Evolutionary conservation across 1,140 invertebrate genomes (phyloP), one percentile per base, ranked within the genome.

Genomic region (Bicyclus anynana): DNA sequence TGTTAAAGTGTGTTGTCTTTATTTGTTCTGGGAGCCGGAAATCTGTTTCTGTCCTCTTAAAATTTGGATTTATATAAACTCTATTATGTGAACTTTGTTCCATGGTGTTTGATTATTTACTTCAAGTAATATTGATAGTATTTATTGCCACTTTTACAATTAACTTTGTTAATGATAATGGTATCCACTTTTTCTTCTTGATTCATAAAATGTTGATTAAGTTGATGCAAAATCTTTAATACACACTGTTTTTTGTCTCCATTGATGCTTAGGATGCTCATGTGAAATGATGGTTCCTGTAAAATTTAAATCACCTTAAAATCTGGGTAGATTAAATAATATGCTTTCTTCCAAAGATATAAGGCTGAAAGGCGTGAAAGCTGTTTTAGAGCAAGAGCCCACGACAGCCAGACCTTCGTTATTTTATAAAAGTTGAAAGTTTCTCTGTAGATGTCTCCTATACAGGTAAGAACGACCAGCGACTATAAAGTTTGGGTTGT

Each of bases 201-300:
- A 42, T 70, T 21, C 26, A 44, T 48, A 42, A 82, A 66, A 51
- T 72, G 60, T 29, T 72, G 47, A 69, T 81, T 78, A 21, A 80
- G 65, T n/a, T 71, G 46, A 0, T 75, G 68, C 46, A 84, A 52
- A 50, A 68, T 62, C 47, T 47, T 65, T 44, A 48, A 77, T 23
- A 93, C 72, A 59, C 86, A 76, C 6, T 83, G 66, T 63, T 86
- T 80, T 54, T 90, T 75, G 79, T 94, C 89, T 6, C 92, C 93
- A 60, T 92, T 77, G 42, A 89, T 89, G 92, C 93, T 94, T 5
- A 91, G 77, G 53, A 94, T 87, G 74, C 93, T 94, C 55, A 94
- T 89, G 64, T 95, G 94, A 83, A 92, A 93, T 6, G 92, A 94
- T 44, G 92, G 91, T 72, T 93, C 87, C 93, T 94, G 66, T 87